phyloP scores from a whole-genome alignment of 35 echinoderm and acorn worm species.

The Ophiothrix spiculata region DNA sequence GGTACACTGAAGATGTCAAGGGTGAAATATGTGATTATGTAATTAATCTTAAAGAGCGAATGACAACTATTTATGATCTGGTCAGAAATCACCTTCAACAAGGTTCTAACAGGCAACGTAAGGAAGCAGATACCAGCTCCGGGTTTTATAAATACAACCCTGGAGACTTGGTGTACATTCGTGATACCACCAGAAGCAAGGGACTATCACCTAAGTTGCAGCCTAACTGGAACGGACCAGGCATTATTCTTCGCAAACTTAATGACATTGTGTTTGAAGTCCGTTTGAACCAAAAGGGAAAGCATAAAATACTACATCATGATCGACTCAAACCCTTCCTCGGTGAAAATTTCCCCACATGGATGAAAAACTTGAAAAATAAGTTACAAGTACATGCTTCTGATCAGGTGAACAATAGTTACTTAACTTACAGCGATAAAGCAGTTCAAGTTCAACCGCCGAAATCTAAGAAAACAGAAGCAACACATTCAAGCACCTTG shows the following conservation, averaged over 20 bases:
- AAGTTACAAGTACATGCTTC: no score
- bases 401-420: no score
- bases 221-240: constrained; percentile 58
- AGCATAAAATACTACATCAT: constrained; percentile 23
- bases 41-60: background rate
- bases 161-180: constrained; percentile 29
- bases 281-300: background rate
- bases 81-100: background rate
- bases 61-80: background rate
- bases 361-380: no score
- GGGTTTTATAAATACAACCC: background rate
- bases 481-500: no score
- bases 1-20: background rate
- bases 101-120: background rate
- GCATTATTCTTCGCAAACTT: constrained; percentile 17
- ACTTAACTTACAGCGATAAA: no score
- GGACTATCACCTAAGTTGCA: constrained; percentile 55
- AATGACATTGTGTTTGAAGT: constrained; percentile 43
- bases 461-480: no score
- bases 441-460: no score
- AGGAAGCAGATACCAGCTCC: background rate
- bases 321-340: constrained; percentile 26
- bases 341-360: no score
- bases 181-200: constrained; percentile 19
- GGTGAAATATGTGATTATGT: background rate